These are phyloP conservation scores for Sardina pilchardus DNA, from an alignment of 2,113 vertebrate species.

Conservation along the genomic window DNA sequence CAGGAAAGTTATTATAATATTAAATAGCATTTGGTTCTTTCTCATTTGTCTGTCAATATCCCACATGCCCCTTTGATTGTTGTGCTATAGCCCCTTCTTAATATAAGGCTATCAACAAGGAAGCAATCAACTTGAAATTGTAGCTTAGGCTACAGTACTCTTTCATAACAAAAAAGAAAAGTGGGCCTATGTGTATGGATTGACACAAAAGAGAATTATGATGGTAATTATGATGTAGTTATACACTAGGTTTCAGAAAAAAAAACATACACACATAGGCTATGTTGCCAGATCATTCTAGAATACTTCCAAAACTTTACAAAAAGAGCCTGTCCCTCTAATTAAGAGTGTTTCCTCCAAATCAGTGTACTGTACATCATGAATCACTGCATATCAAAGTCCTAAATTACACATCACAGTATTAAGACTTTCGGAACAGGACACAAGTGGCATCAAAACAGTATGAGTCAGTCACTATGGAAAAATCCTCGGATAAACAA, in stretches of 20 bases:
- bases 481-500: background rate
- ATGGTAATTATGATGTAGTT: background rate
- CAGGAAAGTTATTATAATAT: background rate
- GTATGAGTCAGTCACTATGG: background rate
- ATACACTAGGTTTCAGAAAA: background rate
- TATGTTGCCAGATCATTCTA: background rate
- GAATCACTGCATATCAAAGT: background rate
- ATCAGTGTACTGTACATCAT: background rate
- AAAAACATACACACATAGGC: background rate
- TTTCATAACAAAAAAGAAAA: background rate
- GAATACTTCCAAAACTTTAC: background rate
- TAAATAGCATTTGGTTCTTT: background rate
- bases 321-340: background rate
- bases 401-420: background rate
- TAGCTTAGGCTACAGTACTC: background rate
- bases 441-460: background rate
- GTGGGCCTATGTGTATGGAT: background rate
- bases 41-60: background rate
- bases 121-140: background rate
- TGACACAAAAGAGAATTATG: background rate
- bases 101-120: background rate
- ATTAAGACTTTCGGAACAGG: background rate
- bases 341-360: background rate
- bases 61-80: background rate
- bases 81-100: background rate